These are phyloP conservation scores for Diaperis boleti DNA, from an alignment of 2,888 invertebrate genomes.

Conservation along the genomic window DNA sequence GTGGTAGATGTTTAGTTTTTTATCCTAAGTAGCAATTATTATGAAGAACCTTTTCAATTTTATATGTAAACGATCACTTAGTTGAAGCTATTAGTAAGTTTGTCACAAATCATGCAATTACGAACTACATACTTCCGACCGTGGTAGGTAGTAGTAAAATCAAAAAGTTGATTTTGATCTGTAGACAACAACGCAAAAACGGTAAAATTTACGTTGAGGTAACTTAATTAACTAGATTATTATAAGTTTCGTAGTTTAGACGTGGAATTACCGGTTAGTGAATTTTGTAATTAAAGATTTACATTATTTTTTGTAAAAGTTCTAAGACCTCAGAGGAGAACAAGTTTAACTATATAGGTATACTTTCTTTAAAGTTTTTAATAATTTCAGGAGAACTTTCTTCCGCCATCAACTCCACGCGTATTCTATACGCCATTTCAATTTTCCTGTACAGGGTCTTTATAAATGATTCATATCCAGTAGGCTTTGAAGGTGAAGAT, in stretches of 20 bases:
- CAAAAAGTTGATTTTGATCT: too few relatives aligned
- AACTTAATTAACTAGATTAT: constrained; percentile 29
- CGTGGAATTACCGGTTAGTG: background rate
- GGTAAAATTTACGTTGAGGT: constrained; percentile 12
- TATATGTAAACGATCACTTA: constrained; percentile 1
- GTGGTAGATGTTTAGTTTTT: too few relatives aligned
- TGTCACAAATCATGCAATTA: background rate
- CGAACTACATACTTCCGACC: background rate
- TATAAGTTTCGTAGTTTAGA: constrained; percentile 23
- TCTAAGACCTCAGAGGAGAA: background rate
- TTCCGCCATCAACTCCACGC: background rate
- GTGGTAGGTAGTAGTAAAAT: too few relatives aligned
- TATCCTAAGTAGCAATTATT: too few relatives aligned
- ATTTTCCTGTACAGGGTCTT: too few relatives aligned
- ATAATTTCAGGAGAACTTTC: constrained; percentile 20
- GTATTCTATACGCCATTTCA: background rate
- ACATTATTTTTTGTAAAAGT: background rate
- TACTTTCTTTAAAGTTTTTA: constrained; percentile 7
- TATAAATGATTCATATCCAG: too few relatives aligned
- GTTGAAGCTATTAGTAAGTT: background rate
- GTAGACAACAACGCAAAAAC: constrained; percentile 9
- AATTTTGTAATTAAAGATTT: constrained; percentile 23
- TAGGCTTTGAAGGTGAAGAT: too few relatives aligned
- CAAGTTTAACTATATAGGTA: constrained; percentile 15
- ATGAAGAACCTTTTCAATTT: background rate